Base-by-base conservation (phyloP, 2,888 invertebrate genomes). In the Biston betularia region DNA sequence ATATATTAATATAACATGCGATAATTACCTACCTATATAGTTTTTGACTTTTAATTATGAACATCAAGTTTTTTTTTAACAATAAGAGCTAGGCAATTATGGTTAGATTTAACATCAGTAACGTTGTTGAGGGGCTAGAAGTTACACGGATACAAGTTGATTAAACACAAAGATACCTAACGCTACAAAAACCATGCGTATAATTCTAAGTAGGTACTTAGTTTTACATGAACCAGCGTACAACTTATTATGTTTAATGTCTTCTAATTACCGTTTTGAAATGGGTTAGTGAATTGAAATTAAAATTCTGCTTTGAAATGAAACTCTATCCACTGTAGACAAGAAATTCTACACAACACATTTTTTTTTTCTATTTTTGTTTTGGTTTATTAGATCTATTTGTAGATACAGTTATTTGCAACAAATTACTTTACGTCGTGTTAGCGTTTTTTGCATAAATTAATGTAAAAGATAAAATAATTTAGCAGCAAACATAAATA, bases 191-290 rank as follows among this genome's bases (percentile, higher is more conserved):
- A 56, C 38, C 46, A 40, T 54, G 68, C 57, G 35, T 62, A 48
- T 46, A 67, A 63, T 67, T 54, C 59, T n/a, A 35, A 49, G 63
- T 65, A n/a, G n/a, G n/a, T n/a, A n/a, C n/a, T n/a, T n/a, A 63
- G 60, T 70, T 61, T 67, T 66, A 65, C 61, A 61, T 42, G 42
- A 45, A 52, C 53, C 14, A 42, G 52, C 56, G 63, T 59, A 67
- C 49, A 63, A 68, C 3, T 1, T 38, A 38, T 38, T 8, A 38
- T 68, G 66, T 62, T 63, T 65, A 62, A 70, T 63, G 59, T 66
- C 66, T 63, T 53, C 9, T 70, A 66, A 68, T 68, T 63, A 63
- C 58, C 57, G 46, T 67, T 69, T 56, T 68, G 50, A 64, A 58
- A 64, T 65, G 58, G 57, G 65, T 61, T 56, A 56, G 40, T 15